These are phyloP conservation scores for Dorcus parallelipipedus DNA, from an alignment of 2,888 invertebrate species.

Conservation along the genomic window DNA sequence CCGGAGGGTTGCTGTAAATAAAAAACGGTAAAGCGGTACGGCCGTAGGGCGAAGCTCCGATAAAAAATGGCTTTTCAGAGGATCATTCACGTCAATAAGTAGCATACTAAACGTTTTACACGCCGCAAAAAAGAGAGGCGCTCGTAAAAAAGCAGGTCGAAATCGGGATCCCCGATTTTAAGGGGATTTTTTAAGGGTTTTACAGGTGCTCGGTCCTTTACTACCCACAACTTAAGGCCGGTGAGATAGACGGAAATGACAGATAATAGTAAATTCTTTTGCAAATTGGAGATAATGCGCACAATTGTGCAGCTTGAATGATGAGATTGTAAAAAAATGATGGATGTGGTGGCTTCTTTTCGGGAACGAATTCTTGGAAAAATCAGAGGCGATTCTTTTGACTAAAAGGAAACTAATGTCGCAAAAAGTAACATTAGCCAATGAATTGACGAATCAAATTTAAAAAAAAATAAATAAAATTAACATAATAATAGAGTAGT, in stretches of 20 bases:
- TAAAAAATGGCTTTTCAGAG: constrained; percentile 39
- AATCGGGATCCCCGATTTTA: constrained; percentile 10
- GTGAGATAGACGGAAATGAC: background rate
- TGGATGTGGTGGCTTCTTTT: constrained; percentile 11
- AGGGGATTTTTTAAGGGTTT: background rate
- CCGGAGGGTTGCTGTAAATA: too few relatives aligned
- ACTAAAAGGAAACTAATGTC: too few relatives aligned
- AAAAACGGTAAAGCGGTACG: too few relatives aligned
- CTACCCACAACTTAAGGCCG: background rate
- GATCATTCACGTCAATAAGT: constrained; percentile 41
- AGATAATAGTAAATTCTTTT: constrained; percentile 14
- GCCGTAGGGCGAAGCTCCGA: background rate
- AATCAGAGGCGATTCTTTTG: too few relatives aligned
- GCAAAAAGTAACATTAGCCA: too few relatives aligned
- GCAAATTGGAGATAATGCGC: constrained; percentile 19
- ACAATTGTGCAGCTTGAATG: constrained; percentile 10
- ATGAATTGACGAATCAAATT: too few relatives aligned
- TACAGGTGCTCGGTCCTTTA: constrained; percentile 11
- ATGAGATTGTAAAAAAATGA: constrained; percentile 16
- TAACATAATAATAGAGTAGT: background rate
- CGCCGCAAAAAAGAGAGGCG: constrained; percentile 39
- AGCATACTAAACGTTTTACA: constrained; percentile 43
- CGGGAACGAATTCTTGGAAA: too few relatives aligned
- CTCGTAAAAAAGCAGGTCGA: constrained; percentile 35
- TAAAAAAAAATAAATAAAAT: too few relatives aligned